Conservation (phyloP, 2,113 vertebrate genomes). For the Seriola rivoliana region DNA sequence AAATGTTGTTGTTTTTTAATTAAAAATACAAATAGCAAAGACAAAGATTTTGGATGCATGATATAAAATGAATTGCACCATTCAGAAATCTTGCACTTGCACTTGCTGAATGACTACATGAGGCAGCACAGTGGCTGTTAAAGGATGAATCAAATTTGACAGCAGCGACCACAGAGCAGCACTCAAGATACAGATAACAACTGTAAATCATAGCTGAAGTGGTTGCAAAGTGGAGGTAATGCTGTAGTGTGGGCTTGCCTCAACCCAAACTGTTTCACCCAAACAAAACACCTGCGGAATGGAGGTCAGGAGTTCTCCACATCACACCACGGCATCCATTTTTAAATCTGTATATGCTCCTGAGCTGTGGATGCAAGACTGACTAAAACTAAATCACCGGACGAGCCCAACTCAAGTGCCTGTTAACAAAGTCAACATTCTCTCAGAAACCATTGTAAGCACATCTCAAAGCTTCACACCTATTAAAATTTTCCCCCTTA, state of each 20-base stretch:
- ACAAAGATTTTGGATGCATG: neutral
- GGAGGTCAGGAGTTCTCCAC: constrained; percentile 1
- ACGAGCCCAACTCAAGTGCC: constrained; percentile 6
- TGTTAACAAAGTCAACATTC: constrained; percentile 53
- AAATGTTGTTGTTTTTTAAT: neutral
- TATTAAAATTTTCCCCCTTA: constrained; percentile 33
- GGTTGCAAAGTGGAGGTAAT: constrained; percentile 19
- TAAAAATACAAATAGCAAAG: neutral
- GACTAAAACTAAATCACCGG: neutral
- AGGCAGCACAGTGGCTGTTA: neutral
- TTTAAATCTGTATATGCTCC: constrained; percentile 4
- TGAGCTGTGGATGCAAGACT: neutral
- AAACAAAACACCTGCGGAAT: constrained; percentile 6
- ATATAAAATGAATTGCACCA: constrained; percentile 10
- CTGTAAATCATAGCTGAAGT: neutral
- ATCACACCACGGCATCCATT: neutral
- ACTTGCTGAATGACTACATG: neutral
- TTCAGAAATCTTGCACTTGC: constrained; percentile 2
- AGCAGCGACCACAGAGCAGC: constrained; percentile 49
- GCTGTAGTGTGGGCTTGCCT: neutral
- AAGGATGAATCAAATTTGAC: constrained; percentile 45
- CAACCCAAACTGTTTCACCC: constrained; percentile 6
- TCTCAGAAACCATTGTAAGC: constrained; percentile 35
- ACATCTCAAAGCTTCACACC: constrained; percentile 28
- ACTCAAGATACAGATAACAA: constrained; percentile 32